A percentile compares a stretch with the other conserved stretches of the same genome.
Evolutionary conservation across 2,113 vertebrate genomes (phyloP).

Genomic region (Ochotona princeps): DNA sequence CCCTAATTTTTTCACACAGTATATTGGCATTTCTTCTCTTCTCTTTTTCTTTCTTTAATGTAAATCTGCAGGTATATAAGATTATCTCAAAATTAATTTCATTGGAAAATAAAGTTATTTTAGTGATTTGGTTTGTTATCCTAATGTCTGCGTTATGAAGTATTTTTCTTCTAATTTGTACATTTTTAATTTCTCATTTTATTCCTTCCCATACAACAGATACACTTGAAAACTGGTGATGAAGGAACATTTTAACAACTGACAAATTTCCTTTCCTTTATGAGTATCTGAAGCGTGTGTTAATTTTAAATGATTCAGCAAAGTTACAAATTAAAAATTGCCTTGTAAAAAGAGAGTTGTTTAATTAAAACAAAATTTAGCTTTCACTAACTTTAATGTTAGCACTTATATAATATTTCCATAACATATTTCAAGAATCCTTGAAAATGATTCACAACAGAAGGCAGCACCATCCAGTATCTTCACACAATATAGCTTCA

Average conservation of each 20-base stretch:
- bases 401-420: not conserved
- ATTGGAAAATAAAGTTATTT: not conserved
- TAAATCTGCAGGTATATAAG: slow-evolving; percentile 87
- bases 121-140: not conserved
- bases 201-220: not conserved
- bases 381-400: not conserved
- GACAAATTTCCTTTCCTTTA: not conserved
- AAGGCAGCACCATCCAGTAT: not conserved
- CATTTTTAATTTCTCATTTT: slow-evolving; percentile 46
- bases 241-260: not conserved
- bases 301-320: not conserved
- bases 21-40: slow-evolving; percentile 89
- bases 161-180: not conserved
- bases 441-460: not conserved
- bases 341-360: not conserved
- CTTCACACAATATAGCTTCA: not conserved
- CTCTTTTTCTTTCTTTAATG: slow-evolving; percentile 94
- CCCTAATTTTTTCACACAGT: slow-evolving; percentile 87
- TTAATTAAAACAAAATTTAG: not conserved
- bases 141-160: not conserved
- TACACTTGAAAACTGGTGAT: not conserved
- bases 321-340: not conserved
- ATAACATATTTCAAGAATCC: not conserved
- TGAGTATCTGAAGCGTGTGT: not conserved
- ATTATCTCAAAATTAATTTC: slow-evolving; percentile 35